Base-by-base conservation (phyloP, 2,113 vertebrate genomes). In the Helogale parvula region DNA sequence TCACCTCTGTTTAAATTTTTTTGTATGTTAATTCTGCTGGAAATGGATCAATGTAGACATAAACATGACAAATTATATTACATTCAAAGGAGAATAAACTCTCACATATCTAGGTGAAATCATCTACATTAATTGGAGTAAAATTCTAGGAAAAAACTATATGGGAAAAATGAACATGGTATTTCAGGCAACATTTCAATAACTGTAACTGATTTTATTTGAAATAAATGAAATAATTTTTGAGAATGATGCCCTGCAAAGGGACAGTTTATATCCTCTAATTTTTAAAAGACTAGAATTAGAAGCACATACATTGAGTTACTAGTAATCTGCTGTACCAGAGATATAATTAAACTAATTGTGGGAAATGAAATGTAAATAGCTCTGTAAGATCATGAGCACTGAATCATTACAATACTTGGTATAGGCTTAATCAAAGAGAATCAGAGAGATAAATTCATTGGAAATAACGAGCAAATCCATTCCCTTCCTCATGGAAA, bases 131-230 rank as follows among this genome's bases (percentile, higher is more conserved):
- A 68, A 45, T 66, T 17, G 52, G 27, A 50, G 11, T 81, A 57
- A 90, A 88, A 72, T 72, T 82, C 5, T 90, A 94, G n/a, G 27
- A 89, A 27, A 91, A 57, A 71, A 72, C 31, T 95, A 82, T 82
- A 35, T 63, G 71, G 66, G 76, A 52, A 82, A 89, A 88, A 88
- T 86, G 13, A 90, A 77, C 50, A 60, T 23, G 76, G 45, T 52
- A 57, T 77, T 88, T 80, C 63, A 72, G 23, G 7, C 29, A 60
- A 3, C 31, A 29, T 76, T 71, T 96, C 33, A 54, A 35, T 47
- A 9, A 86, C 29, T 90, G 13, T 15, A 68, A 76, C 8, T 81
- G 14, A 68, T 63, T 79, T 97, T 8, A 96, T 71, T 87, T 77
- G 66, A 90, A 97, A 91, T 74, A 57, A 81, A 63, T 84, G 38